phyloP scores from a whole-genome alignment of 2,113 vertebrate genomes.

The Phalacrocorax aristotelis region DNA sequence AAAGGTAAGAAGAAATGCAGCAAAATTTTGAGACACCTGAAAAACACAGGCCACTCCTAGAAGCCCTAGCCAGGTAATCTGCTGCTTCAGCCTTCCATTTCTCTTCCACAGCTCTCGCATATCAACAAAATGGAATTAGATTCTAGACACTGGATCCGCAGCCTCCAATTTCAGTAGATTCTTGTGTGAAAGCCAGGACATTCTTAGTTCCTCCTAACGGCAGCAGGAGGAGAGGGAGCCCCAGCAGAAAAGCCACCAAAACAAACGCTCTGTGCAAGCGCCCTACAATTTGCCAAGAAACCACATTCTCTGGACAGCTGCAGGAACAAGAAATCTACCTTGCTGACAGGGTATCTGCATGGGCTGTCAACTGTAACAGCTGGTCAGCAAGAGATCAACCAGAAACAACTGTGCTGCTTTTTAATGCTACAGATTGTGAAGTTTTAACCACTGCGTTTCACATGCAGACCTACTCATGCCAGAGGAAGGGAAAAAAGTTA shows the following conservation, averaged over 20 bases:
- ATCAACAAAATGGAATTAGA: not conserved
- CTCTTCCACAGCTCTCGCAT: not conserved
- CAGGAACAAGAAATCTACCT: not conserved
- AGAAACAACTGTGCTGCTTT: not conserved
- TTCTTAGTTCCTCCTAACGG: not conserved
- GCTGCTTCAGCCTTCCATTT: not conserved
- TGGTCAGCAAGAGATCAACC: not conserved
- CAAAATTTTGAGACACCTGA: not conserved
- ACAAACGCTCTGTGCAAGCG: not conserved
- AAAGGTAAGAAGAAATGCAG: not conserved
- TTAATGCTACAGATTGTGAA: not conserved
- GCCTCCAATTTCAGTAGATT: not conserved
- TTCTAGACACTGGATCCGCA: not conserved
- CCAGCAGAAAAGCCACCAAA: not conserved
- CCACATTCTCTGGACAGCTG: not conserved
- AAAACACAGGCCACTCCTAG: not conserved
- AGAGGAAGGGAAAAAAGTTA: not conserved
- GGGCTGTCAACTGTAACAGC: not conserved
- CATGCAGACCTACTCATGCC: accelerated
- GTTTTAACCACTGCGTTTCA: accelerated
- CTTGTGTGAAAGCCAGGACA: not conserved
- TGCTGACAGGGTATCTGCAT: not conserved
- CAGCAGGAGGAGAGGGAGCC: not conserved
- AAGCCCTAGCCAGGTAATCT: not conserved
- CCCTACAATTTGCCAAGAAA: not conserved